Evolutionary conservation across 2,888 invertebrate species (phyloP).

Genomic region (Nymphalis urticae): DNA sequence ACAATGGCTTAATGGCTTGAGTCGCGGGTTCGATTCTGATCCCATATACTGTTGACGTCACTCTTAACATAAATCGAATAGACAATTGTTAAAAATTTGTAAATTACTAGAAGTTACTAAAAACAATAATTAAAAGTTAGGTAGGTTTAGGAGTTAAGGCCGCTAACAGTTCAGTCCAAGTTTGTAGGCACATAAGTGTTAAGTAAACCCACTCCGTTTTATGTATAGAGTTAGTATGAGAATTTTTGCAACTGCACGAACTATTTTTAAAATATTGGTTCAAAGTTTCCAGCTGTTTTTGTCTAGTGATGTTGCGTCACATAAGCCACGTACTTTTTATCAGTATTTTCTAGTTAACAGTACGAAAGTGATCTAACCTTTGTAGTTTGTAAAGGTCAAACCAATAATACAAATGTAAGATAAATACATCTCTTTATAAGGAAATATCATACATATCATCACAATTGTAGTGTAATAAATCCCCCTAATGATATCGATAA

Average conservation of each 20-base stretch:
- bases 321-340: not conserved
- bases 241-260: not conserved
- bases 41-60: no score
- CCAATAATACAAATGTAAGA: not conserved
- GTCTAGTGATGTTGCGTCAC: not conserved
- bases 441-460: not conserved
- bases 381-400: not conserved
- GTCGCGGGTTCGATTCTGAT: not conserved
- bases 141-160: not conserved
- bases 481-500: not conserved
- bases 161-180: not conserved
- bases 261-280: not conserved
- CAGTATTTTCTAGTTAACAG: not conserved
- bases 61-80: no score
- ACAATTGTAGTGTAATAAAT: not conserved
- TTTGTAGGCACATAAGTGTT: not conserved
- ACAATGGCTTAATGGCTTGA: not conserved
- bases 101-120: no score
- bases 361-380: not conserved
- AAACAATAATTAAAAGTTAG: not conserved
- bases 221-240: no score
- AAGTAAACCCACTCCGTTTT: not conserved
- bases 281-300: not conserved
- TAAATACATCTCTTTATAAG: constrained; percentile 13
- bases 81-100: no score